These are phyloP conservation scores for Nycticorax nycticorax DNA, from an alignment of 2,113 vertebrate genomes.

Conservation along the genomic window DNA sequence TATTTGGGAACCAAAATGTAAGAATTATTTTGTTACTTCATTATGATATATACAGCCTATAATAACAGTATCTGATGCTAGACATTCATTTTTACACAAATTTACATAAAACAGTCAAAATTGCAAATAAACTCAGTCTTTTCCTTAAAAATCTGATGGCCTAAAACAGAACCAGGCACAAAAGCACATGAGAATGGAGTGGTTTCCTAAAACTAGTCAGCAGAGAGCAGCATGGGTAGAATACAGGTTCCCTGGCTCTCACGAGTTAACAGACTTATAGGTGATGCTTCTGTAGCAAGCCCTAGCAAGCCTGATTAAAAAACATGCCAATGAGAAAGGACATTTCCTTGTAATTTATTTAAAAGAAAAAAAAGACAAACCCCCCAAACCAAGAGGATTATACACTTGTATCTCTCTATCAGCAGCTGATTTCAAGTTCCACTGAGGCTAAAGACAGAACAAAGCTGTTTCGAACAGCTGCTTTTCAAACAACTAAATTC, in stretches of 20 bases:
- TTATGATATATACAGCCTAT: neutral
- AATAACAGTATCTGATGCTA: neutral
- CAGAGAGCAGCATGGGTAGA: neutral
- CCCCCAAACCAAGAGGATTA: neutral
- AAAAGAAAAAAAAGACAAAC: rapidly evolving
- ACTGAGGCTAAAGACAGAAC: neutral
- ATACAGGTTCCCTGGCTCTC: neutral
- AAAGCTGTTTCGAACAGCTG: slow-evolving; percentile 45
- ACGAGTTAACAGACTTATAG: neutral
- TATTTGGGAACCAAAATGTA: neutral
- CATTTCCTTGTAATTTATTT: neutral
- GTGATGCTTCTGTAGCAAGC: neutral
- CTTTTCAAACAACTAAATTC: slow-evolving; percentile 57
- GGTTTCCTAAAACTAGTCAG: neutral
- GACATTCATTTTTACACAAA: neutral
- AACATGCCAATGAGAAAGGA: neutral
- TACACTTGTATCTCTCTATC: neutral
- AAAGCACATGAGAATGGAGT: neutral
- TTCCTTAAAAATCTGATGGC: neutral
- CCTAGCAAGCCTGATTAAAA: neutral
- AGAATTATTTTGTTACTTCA: neutral
- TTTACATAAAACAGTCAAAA: neutral
- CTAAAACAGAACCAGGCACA: neutral
- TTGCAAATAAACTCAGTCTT: neutral
- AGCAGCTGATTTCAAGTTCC: slow-evolving; percentile 25